These are phyloP conservation scores for Andrena praecox DNA, from an alignment of 2,888 invertebrate species.

Conservation along the genomic window DNA sequence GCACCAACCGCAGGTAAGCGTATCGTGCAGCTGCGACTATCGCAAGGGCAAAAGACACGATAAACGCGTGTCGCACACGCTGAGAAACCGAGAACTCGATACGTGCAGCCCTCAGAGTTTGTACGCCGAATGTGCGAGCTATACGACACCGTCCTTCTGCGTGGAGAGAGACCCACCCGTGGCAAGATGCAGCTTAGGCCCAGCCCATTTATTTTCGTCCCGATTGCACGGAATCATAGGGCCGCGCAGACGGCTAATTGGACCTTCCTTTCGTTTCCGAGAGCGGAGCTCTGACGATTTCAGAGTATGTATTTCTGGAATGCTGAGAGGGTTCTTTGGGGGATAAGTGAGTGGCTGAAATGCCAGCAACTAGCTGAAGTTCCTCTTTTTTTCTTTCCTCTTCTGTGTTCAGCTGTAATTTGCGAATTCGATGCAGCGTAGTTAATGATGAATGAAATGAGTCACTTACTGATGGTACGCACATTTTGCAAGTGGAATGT, in stretches of 20 bases:
- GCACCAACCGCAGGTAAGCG: slow-evolving; percentile 9
- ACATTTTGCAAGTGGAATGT: no score
- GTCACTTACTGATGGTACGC: no score
- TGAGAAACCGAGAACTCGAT: slow-evolving; percentile 15
- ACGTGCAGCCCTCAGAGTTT: slow-evolving; percentile 20
- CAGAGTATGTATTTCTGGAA: slow-evolving; percentile 29
- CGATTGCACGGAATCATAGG: slow-evolving; percentile 55
- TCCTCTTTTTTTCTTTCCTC: not conserved
- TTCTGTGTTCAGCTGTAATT: not conserved
- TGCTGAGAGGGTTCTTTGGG: not conserved
- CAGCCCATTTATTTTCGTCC: slow-evolving; percentile 62
- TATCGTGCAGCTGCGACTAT: slow-evolving; percentile 42
- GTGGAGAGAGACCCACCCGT: slow-evolving; percentile 16
- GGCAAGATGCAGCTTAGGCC: slow-evolving; percentile 8
- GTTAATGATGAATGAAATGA: slow-evolving; percentile 4
- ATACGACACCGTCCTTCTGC: slow-evolving; percentile 31
- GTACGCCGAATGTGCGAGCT: slow-evolving; percentile 34
- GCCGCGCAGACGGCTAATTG: slow-evolving; percentile 51
- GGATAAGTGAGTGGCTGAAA: not conserved
- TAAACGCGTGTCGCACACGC: slow-evolving; percentile 17
- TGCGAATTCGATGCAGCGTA: not conserved
- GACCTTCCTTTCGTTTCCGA: slow-evolving; percentile 12
- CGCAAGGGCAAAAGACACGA: slow-evolving; percentile 19
- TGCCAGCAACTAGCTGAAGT: slow-evolving; percentile 5
- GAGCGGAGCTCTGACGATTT: slow-evolving; percentile 12